These are phyloP conservation scores for Gorsachius goisagi DNA, from an alignment of 2,113 vertebrate species.

Conservation along the genomic window DNA sequence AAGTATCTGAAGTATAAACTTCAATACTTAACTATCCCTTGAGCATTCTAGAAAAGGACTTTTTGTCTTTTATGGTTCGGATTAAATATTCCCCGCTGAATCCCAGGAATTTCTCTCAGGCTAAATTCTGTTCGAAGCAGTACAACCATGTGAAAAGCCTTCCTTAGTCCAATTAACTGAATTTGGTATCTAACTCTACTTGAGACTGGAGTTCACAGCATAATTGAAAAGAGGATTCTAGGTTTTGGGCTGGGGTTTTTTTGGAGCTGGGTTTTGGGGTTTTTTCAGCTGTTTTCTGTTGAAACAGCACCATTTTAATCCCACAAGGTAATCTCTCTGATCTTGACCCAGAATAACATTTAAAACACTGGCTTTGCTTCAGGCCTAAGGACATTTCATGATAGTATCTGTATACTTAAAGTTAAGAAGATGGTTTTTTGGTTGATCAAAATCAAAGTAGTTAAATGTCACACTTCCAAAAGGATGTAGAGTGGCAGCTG, in stretches of 20 bases:
- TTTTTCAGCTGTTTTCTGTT: background rate
- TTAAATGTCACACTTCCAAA: background rate
- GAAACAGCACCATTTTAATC: background rate
- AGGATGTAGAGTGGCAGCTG: background rate
- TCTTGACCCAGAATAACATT: background rate
- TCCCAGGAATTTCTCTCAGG: background rate
- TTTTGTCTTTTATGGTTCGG: background rate
- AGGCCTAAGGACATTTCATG: background rate
- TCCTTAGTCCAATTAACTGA: background rate
- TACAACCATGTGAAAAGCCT: background rate
- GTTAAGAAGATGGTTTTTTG: rapidly evolving
- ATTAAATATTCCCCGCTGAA: background rate
- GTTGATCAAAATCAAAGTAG: background rate
- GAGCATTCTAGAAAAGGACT: background rate
- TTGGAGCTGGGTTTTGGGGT: background rate
- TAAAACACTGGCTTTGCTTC: background rate
- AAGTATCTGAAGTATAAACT: background rate
- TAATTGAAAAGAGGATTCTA: background rate
- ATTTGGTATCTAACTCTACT: background rate
- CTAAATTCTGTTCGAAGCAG: background rate
- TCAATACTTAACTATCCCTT: background rate
- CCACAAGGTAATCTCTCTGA: background rate
- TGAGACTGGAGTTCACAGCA: background rate
- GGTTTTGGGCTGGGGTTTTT: background rate
- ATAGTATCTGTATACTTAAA: background rate